Evolutionary conservation across 2,888 invertebrate genomes (phyloP).

Genomic region (Lordiphosa fenestrarum): DNA sequence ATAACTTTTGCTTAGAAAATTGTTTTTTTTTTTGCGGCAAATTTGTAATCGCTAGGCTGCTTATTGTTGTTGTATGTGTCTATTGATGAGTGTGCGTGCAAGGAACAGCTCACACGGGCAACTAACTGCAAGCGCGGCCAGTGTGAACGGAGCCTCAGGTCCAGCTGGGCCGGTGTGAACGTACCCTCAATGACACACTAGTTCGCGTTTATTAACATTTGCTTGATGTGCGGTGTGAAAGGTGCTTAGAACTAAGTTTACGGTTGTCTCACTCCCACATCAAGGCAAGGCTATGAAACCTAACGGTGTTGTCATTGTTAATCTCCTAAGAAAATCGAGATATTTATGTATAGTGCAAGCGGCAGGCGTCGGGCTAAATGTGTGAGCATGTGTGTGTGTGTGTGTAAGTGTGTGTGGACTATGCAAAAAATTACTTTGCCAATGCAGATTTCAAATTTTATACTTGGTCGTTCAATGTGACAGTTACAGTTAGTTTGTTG

Average conservation of each 20-base stretch:
- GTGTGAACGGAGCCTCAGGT: no score
- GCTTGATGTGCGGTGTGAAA: no score
- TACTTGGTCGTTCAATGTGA: conserved; percentile 36
- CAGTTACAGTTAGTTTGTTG: conserved; percentile 42
- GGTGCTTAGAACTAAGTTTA: no score
- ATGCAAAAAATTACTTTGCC: conserved; percentile 63
- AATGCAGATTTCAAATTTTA: conserved; percentile 47
- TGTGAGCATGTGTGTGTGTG: conserved; percentile 10
- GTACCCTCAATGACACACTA: no score
- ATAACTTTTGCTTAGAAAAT: conserved; percentile 63
- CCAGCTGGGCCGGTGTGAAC: no score
- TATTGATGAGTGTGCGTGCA: conserved; percentile 5
- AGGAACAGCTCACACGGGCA: not conserved
- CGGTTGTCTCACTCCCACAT: no score
- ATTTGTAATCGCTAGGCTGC: conserved; percentile 15
- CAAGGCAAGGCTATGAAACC: not conserved
- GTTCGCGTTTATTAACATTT: no score
- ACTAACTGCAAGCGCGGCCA: no score
- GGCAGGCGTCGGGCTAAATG: conserved; percentile 32
- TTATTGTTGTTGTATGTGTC: conserved; percentile 6
- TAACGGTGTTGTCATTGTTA: conserved; percentile 2
- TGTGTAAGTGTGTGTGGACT: conserved; percentile 45
- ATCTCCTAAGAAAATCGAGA: conserved; percentile 17
- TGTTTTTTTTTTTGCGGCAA: conserved; percentile 13
- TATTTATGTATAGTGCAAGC: conserved; percentile 16